Conservation (phyloP, 2,797 vertebrate genomes). For the Choloepus didactylus region DNA sequence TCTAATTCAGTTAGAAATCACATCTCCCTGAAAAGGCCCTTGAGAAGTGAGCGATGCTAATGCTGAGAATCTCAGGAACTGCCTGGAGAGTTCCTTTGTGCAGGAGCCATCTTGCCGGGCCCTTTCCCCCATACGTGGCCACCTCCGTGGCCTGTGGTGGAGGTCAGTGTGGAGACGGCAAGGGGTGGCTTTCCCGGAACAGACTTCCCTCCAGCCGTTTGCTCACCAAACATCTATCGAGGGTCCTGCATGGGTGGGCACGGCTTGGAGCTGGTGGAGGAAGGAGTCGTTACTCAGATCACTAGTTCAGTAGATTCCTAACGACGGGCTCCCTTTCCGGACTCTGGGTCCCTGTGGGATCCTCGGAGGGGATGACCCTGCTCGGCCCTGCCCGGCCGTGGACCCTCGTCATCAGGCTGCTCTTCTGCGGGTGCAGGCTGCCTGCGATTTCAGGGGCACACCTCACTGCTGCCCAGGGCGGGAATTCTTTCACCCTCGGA, state of each 20-base stretch:
- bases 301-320: neutral
- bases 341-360: neutral
- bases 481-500: neutral
- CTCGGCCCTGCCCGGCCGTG: too few relatives aligned
- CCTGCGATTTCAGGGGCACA: neutral
- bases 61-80: neutral
- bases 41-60: conserved; percentile 12
- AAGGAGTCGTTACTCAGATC: neutral
- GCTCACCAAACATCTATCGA: too few relatives aligned
- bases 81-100: neutral
- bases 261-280: neutral
- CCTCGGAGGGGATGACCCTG: neutral
- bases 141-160: neutral
- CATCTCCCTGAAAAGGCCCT: conserved; percentile 65
- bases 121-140: neutral
- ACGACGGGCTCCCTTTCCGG: neutral
- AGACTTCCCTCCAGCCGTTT: neutral
- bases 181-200: neutral
- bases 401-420: neutral
- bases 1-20: conserved; percentile 47
- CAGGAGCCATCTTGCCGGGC: neutral
- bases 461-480: neutral
- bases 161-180: neutral
- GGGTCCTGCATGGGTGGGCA: neutral
- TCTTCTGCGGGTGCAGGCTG: neutral